Percentiles rank a stretch among this genome's conserved stretches.
These are phyloP conservation scores for Acipenser ruthenus DNA, from an alignment of 2,797 vertebrate species.

Conservation along the genomic window DNA sequence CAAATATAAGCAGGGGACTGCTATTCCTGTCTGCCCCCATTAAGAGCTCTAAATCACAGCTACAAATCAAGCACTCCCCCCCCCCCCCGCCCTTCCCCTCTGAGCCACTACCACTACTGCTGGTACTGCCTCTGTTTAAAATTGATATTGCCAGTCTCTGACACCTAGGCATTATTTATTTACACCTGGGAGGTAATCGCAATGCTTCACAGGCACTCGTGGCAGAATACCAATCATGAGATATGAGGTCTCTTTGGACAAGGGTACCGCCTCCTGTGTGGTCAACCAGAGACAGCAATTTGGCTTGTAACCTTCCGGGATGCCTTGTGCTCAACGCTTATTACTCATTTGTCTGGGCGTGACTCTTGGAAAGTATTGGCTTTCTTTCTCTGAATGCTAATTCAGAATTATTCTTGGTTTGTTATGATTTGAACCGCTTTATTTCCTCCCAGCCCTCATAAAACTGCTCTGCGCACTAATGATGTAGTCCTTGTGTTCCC, in stretches of 20 bases:
- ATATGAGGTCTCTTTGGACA: background rate
- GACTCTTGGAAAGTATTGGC: background rate
- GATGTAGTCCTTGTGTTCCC: slow-evolving; percentile 3
- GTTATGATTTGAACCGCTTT: slow-evolving; percentile 2
- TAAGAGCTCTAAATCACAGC: slow-evolving; percentile 9
- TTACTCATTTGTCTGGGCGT: background rate
- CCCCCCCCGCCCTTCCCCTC: background rate
- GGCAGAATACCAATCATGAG: slow-evolving; percentile 19
- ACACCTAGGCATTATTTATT: slow-evolving; percentile 29
- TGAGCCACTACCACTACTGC: slow-evolving; percentile 4
- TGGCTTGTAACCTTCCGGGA: background rate
- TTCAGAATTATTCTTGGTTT: background rate
- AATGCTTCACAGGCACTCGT: slow-evolving; percentile 16
- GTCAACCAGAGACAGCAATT: too few species aligned
- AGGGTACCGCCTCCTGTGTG: background rate
- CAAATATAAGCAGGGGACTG: background rate
- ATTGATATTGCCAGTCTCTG: slow-evolving; percentile 22
- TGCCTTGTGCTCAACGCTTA: background rate
- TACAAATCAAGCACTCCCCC: background rate
- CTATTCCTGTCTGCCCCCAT: slow-evolving; percentile 9
- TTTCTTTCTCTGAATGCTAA: slow-evolving; percentile 1
- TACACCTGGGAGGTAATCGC: slow-evolving; percentile 17
- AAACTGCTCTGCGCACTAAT: background rate
- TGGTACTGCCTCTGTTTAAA: slow-evolving; percentile 21
- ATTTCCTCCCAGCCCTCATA: background rate